Conservation (phyloP, 2,113 vertebrate genomes). For the human region DNA sequence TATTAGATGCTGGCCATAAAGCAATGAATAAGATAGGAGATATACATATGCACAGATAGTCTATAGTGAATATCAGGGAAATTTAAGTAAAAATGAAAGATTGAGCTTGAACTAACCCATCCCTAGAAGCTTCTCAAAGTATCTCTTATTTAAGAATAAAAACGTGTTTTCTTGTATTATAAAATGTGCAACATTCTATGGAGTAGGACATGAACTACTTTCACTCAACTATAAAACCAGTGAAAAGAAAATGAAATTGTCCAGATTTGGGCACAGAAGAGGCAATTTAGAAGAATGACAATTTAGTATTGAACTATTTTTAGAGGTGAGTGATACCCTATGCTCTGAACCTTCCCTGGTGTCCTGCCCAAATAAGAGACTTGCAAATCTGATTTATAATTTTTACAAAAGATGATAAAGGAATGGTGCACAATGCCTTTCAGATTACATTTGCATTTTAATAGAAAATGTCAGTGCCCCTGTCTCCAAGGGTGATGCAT, state of each 20-base stretch:
- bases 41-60: neutral
- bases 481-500: neutral
- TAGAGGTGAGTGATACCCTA: slow-evolving; percentile 51
- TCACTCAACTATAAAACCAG: slow-evolving; percentile 64
- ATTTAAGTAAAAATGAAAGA: slow-evolving; percentile 7
- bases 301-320: slow-evolving; percentile 68
- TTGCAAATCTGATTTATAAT: slow-evolving; percentile 37
- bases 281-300: slow-evolving; percentile 53
- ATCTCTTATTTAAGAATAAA: slow-evolving; percentile 54
- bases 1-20: neutral
- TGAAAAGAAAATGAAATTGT: slow-evolving; percentile 70
- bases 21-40: neutral
- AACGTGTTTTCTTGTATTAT: slow-evolving; percentile 34
- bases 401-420: slow-evolving; percentile 39
- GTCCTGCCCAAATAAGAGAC: neutral
- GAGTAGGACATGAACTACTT: slow-evolving; percentile 15
- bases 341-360: neutral
- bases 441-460: slow-evolving; percentile 55
- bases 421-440: neutral
- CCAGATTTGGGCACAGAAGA: slow-evolving; percentile 71
- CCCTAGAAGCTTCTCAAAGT: slow-evolving; percentile 37
- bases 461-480: slow-evolving; percentile 16
- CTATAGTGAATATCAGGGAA: neutral
- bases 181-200: slow-evolving; percentile 49
- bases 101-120: neutral